Evolutionary conservation across 2,797 vertebrate species (phyloP), one percentile per base, ranked within the genome.

Genomic region (Spea hammondii): DNA sequence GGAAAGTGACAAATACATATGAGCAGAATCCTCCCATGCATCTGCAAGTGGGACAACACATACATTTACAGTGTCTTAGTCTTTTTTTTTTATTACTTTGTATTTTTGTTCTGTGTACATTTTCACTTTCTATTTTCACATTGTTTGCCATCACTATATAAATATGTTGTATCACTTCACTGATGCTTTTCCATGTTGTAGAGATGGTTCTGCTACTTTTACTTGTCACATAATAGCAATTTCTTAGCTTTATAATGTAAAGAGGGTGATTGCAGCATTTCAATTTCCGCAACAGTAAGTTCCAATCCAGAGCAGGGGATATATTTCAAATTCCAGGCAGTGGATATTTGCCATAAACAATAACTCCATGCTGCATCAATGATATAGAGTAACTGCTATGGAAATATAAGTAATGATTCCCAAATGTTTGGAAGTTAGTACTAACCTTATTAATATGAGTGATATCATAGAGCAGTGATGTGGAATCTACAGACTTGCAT

Each of bases 171-270:
- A 79, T 79, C 57, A 70, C 72, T 79, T 32, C 65, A 49, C 78
- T 69, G 78, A 79, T 79, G 78, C 65, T 74, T 79, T 79, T 69
- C 57, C 55, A 54, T 69, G 57, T 68, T 79, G 8, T 13, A 44
- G 72, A 64, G 78, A 74, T 13, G 14, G 72, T 45, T 74, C 71
- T 70, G 78, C 78, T 79, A 74, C 71, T 79, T 74, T 74, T 55
- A 70, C 54, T 79, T 70, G 78, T 79, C 78, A 79, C 78, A 71
- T 79, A 79, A 79, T 79, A 74, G 71, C 17, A 69, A 74, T 79
- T 69, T 49, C 71, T 74, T 79, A 79, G 53, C 70, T 68, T 32
- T 48, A 65, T 74, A 79, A 79, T 74, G 66, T 69, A 74, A 49
- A 79, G 65, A 74, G 62, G 71, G 65, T 74, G 78, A 68, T 74